Conservation (phyloP, 2,797 vertebrate species). For the Neosilurus mollespiculum region DNA sequence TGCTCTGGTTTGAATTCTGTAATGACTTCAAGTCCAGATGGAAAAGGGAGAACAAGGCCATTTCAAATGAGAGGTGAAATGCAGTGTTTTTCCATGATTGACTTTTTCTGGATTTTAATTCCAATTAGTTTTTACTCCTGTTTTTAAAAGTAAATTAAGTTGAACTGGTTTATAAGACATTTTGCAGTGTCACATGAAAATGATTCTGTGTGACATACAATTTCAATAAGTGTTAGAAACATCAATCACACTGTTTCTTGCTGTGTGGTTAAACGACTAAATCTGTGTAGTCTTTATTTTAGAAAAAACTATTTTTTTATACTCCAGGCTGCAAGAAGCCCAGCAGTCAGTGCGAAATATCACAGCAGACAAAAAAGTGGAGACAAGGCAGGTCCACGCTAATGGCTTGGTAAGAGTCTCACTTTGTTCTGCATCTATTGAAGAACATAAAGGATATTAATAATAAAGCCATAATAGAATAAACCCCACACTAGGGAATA, state of each 20-base stretch:
- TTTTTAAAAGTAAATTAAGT: neutral
- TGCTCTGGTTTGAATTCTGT: constrained; percentile 96
- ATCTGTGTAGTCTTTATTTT: neutral
- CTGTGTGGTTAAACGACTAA: neutral
- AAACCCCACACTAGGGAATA: neutral
- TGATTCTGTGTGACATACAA: neutral
- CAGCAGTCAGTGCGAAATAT: constrained; percentile 87
- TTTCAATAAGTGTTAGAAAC: neutral
- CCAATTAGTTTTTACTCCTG: neutral
- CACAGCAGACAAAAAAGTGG: constrained; percentile 92
- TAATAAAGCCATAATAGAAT: neutral
- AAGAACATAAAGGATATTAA: neutral
- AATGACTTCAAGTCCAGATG: constrained; percentile 92
- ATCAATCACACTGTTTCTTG: neutral
- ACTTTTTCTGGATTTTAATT: neutral
- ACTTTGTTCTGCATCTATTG: neutral
- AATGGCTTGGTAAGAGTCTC: constrained; percentile 84
- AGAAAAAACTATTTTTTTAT: neutral
- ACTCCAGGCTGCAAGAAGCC: constrained; percentile 86
- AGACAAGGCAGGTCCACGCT: constrained; percentile 88
- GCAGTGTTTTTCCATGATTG: neutral
- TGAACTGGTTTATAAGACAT: constrained; percentile 1
- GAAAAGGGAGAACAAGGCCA: constrained; percentile 91
- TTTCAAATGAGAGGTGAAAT: constrained; percentile 91
- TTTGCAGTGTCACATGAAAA: neutral